Conservation (phyloP, 2,888 invertebrate genomes). For the Pseudococcus viburni region DNA sequence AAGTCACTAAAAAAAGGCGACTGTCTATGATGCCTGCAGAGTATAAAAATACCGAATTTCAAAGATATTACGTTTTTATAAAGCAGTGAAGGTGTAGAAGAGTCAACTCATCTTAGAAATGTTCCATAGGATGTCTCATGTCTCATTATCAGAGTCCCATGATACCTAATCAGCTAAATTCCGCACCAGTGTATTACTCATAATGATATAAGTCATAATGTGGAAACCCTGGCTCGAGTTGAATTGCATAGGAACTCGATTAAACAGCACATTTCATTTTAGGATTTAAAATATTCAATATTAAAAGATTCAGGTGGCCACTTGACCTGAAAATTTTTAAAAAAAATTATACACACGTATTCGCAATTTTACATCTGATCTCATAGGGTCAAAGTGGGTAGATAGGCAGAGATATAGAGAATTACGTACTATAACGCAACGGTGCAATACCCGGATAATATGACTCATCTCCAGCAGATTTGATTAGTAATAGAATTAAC, state of each 20-base stretch:
- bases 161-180: background rate
- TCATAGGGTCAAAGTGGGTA: background rate
- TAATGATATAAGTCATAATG: background rate
- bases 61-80: background rate
- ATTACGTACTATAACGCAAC: background rate
- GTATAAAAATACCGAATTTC: background rate
- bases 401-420: background rate
- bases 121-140: no score
- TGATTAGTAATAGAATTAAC: constrained; percentile 16
- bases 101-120: no score
- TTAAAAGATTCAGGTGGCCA: background rate
- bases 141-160: no score
- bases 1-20: no score
- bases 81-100: no score
- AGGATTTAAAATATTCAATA: no score
- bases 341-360: background rate
- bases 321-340: background rate
- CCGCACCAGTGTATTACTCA: background rate
- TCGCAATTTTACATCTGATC: background rate
- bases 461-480: constrained; percentile 32
- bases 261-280: background rate
- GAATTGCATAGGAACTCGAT: background rate
- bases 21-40: no score
- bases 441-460: constrained; percentile 32
- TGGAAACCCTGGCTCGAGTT: background rate